These are phyloP conservation scores for Smutsia temminckii DNA, from an alignment of 2,797 vertebrate species.

Conservation along the genomic window DNA sequence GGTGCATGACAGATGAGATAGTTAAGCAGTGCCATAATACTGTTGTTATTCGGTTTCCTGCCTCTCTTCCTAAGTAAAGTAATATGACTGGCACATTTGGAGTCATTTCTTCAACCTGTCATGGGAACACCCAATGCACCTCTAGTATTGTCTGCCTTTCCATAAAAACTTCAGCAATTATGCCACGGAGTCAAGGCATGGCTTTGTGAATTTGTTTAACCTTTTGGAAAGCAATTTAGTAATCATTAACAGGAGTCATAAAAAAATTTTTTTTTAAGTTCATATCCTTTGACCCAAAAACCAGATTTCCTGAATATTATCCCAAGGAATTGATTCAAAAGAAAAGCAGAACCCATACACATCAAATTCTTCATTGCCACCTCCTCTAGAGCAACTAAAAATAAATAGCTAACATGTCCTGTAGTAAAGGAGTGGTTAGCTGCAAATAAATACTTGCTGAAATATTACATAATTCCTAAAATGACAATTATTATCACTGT, in stretches of 20 bases:
- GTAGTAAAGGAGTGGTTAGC: neutral
- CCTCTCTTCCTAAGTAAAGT: neutral
- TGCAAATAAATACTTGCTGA: neutral
- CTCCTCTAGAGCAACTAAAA: slow-evolving; percentile 28
- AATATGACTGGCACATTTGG: neutral
- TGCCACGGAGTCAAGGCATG: neutral
- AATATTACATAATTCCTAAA: neutral
- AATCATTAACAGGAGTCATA: slow-evolving; percentile 72
- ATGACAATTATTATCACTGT: neutral
- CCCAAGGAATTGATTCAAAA: slow-evolving; percentile 29
- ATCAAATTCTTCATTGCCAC: neutral
- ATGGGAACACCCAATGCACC: neutral
- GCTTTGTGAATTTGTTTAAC: slow-evolving; percentile 12
- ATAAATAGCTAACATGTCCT: neutral
- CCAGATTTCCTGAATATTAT: slow-evolving; percentile 43
- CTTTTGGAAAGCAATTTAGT: slow-evolving; percentile 57
- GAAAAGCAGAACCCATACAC: slow-evolving; percentile 24
- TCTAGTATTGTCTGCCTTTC: neutral
- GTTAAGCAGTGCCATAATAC: neutral
- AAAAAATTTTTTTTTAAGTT: slow-evolving; percentile 35
- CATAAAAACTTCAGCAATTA: neutral
- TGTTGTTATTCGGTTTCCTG: neutral
- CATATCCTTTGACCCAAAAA: slow-evolving; percentile 66
- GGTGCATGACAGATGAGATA: neutral
- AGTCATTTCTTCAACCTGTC: neutral